Conservation (phyloP, 2,797 vertebrate species). For the Karalla daura region DNA sequence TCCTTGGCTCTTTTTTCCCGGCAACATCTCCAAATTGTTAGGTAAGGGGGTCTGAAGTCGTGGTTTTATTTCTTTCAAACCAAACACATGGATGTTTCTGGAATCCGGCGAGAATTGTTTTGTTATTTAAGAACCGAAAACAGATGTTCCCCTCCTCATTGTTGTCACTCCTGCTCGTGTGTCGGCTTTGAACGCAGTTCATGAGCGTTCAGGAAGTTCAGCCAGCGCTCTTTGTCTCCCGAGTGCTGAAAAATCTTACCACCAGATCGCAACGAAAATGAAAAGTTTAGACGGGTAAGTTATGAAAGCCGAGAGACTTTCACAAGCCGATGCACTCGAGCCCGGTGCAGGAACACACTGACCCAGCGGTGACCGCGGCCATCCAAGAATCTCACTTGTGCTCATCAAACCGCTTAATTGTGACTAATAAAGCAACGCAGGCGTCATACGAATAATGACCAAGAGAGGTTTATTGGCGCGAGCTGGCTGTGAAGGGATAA, state of each 20-base stretch:
- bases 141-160: conserved; percentile 22
- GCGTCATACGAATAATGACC: too few relatives aligned
- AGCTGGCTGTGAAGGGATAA: too few relatives aligned
- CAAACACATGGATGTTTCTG: conserved; percentile 2
- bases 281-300: neutral
- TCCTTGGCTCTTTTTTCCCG: too few relatives aligned
- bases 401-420: neutral
- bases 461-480: too few relatives aligned
- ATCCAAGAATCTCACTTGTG: neutral
- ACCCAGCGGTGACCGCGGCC: neutral
- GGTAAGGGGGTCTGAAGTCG: too few relatives aligned
- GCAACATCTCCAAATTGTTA: too few relatives aligned
- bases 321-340: neutral
- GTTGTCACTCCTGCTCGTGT: conserved; percentile 10
- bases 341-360: neutral
- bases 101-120: conserved; percentile 13
- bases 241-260: conserved; percentile 2
- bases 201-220: neutral
- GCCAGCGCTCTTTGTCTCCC: neutral
- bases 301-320: conserved; percentile 8
- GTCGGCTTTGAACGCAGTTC: neutral
- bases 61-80: conserved; percentile 2
- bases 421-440: too few relatives aligned
- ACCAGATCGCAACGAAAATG: neutral
- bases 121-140: conserved; percentile 15